Base-by-base conservation (phyloP, 2,888 invertebrate species). In the Bellardia bayeri region DNA sequence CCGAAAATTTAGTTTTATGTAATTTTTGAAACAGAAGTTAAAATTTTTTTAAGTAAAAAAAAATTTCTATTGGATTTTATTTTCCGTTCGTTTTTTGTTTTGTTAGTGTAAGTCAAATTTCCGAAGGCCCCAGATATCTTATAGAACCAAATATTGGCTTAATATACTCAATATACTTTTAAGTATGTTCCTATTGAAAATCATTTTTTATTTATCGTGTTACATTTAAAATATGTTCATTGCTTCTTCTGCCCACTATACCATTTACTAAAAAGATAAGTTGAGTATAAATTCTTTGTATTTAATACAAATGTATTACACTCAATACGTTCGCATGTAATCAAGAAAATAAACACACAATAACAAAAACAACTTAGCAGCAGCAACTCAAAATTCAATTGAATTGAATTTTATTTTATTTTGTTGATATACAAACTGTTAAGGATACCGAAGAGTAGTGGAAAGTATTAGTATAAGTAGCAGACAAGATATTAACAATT, bases 401-500 rank as follows among this genome's bases (percentile, higher is more conserved):
- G 14, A 63, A 40, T 63, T 63, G 14, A 49, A 61, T 74, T 61
- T 61, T 45, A 61, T 61, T 40, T 56, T 3, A 37, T 37, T 16
- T 54, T 40, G n/a, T 42, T 40, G 8, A 9, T 30, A 30, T 6
- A 8, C 8, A 58, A 30, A 58, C 23, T 2, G 11, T 30, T 3
- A 23, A 30, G n/a, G 11, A 76, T 3, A 6, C 30, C 13, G 33
- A 56, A 6, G 37, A n/a, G 63, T 37, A n/a, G 63, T 14, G 13
- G 3, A 23, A 6, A n/a, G n/a, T n/a, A 51, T 0, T 49, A 49
- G n/a, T 1, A 51, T 2, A 14, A 51, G 56, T 23, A 56, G 56
- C n/a, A 9, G 40, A 42, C 30, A 8, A 49, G 74, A 72, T 75
- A 71, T 61, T 45, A 79, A 84, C 66, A 79, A 64, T 79, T 74